Conservation (phyloP, 92 coral and sea anemone species). For the Palythoa caribaeorum region DNA sequence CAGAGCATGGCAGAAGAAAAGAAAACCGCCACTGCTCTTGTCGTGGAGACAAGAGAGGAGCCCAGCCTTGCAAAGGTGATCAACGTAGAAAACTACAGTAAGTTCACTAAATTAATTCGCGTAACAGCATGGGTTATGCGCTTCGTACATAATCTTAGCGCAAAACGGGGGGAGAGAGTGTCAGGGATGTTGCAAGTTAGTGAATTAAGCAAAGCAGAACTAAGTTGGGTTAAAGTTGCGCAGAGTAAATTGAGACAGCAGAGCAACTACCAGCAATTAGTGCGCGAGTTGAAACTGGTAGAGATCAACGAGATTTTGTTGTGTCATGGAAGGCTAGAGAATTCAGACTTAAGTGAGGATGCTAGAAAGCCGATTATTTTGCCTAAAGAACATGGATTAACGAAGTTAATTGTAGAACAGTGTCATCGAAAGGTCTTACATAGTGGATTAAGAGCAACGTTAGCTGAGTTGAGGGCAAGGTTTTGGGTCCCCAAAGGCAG, state of each 20-base stretch:
- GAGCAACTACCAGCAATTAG: not conserved
- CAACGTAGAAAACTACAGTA: conserved; percentile 23
- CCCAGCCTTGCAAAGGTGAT: not conserved
- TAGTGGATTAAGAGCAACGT: conserved; percentile 44
- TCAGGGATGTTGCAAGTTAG: not conserved
- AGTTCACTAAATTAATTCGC: not conserved
- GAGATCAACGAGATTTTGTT: not conserved
- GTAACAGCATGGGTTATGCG: conserved; percentile 56
- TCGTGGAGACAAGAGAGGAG: not conserved
- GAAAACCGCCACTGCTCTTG: conserved; percentile 12
- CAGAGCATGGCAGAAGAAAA: conserved; percentile 51
- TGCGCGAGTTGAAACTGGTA: not conserved
- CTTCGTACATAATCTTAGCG: conserved; percentile 2
- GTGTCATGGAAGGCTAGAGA: conserved; percentile 15
- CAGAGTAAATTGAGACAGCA: conserved; percentile 16
- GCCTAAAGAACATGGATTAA: conserved; percentile 9
- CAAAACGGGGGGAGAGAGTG: not conserved
- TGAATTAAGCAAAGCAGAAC: conserved; percentile 6
- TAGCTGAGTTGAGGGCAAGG: conserved; percentile 44
- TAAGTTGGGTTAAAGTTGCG: not conserved
- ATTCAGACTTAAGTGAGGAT: conserved; percentile 7
- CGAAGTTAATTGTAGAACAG: conserved; percentile 7
- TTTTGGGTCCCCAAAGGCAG: conserved; percentile 44
- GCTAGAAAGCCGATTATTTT: not conserved
- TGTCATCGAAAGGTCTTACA: conserved; percentile 41